phyloP scores from a whole-genome alignment of 2,797 vertebrate genomes.

The Podarcis siculus region DNA sequence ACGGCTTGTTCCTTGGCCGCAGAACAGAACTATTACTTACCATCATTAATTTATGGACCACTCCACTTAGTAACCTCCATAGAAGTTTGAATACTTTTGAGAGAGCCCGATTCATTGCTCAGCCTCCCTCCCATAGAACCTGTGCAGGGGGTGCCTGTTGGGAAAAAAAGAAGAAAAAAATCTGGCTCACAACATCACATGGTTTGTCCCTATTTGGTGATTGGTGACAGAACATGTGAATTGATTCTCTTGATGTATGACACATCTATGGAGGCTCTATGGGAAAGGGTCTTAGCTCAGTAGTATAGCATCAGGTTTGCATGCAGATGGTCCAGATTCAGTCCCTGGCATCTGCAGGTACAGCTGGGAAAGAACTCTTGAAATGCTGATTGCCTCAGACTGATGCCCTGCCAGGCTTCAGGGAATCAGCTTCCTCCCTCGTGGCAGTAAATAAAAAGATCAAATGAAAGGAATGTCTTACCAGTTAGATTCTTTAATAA shows the following conservation, averaged over 20 bases:
- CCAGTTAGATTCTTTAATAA: too few relatives aligned
- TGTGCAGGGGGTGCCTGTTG: neutral
- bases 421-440: too few relatives aligned
- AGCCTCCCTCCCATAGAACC: neutral
- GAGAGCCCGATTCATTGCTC: neutral
- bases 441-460: too few relatives aligned
- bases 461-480: too few relatives aligned
- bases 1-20: neutral
- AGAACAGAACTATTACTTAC: rapidly evolving
- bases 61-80: rapidly evolving
- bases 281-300: too few relatives aligned
- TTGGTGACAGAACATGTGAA: neutral
- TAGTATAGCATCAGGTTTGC: too few relatives aligned
- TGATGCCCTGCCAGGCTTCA: too few relatives aligned
- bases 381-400: too few relatives aligned
- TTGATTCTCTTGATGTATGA: neutral
- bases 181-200: neutral
- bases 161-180: too few relatives aligned
- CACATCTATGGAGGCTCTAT: neutral
- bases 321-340: too few relatives aligned
- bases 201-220: neutral
- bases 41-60: neutral
- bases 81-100: neutral
- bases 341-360: too few relatives aligned
- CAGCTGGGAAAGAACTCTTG: neutral